Evolutionary conservation across 2,888 invertebrate genomes (phyloP).

Genomic region (Atherix ibis): DNA sequence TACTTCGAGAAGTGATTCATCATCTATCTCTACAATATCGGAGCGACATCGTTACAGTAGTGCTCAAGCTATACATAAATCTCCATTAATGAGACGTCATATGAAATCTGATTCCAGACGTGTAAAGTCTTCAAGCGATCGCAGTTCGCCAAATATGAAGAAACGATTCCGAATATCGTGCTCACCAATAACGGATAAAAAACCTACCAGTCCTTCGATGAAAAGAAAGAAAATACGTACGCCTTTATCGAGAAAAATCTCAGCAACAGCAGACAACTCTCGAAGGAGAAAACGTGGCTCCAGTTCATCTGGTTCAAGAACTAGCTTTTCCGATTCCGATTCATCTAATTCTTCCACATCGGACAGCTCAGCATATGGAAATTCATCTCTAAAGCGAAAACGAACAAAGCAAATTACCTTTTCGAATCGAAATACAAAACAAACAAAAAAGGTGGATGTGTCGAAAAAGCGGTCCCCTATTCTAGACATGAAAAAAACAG

Average conservation of each 20-base stretch:
- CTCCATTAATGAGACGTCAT: conserved; percentile 19
- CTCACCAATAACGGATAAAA: conserved; percentile 23
- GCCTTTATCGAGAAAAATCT: conserved; percentile 6
- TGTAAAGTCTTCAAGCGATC: conserved; percentile 16
- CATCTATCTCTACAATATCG: conserved; percentile 36
- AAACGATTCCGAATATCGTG: conserved; percentile 21
- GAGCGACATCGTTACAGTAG: conserved; percentile 24
- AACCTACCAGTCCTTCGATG: conserved; percentile 20
- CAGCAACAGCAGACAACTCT: conserved; percentile 4
- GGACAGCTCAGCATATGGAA: conserved; percentile 24
- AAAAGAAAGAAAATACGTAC: conserved; percentile 26
- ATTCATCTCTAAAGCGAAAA: conserved; percentile 21
- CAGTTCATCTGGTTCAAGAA: conserved; percentile 30
- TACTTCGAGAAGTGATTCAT: conserved; percentile 58
- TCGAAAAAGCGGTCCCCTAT: conserved; percentile 31
- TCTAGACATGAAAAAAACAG: conserved; percentile 29
- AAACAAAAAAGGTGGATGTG: too few species aligned
- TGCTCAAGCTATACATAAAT: conserved; percentile 19
- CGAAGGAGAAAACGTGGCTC: conserved; percentile 17
- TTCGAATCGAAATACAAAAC: too few species aligned
- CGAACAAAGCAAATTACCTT: too few species aligned
- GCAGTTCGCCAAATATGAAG: conserved; percentile 19
- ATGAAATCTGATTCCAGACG: too few species aligned
- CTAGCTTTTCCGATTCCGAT: conserved; percentile 28
- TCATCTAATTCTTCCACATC: conserved; percentile 31